Base-by-base conservation (phyloP, 2,797 vertebrate genomes). In the Tauraco hartlaubi region DNA sequence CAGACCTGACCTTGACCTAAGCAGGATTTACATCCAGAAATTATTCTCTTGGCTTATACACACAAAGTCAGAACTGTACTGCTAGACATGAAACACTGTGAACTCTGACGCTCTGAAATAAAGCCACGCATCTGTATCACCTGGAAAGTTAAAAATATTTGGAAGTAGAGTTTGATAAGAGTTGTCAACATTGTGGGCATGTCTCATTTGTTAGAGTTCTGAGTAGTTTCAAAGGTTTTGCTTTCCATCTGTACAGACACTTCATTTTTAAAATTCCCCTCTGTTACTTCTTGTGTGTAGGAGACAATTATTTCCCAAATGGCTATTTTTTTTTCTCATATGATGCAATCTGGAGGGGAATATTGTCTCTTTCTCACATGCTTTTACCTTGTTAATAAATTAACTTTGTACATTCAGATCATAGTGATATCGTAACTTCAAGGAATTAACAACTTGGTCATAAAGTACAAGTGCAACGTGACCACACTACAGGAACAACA, bases 261-360 rank as follows among this genome's bases (percentile, higher is more conserved):
- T 80, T 79, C 3, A 29, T 68, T 90, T 95, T 92, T 44, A 87
- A 89, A 93, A 67, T 95, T 93, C 67, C 83, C 77, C 84, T 91
- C 75, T 51, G 48, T 59, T 80, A 80, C 14, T 89, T 87, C 73
- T 91, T 68, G 10, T n/a, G 33, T 77, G 71, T 54, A 71, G 41
- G 54, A 89, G 74, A 88, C 20, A 69, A 18, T 21, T 79, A 78
- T 81, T 94, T 88, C 81, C 75, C 72, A 83, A 82, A 74, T 29
- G n/a, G n/a, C 11, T 86, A 41, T 59, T 90, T 88, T 91, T 91
- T 63, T 67, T 79, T n/a, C 64, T 95, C 52, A n/a, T 39, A 69
- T 83, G 33, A 67, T 64, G 52, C 51, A 92, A 48, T 81, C 31
- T 74, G 48, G 17, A 88, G 46, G 68, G 43, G 49, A 93, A 77